Evolutionary conservation across 2,113 vertebrate species (phyloP).

Genomic region (Damaliscus lunatus): DNA sequence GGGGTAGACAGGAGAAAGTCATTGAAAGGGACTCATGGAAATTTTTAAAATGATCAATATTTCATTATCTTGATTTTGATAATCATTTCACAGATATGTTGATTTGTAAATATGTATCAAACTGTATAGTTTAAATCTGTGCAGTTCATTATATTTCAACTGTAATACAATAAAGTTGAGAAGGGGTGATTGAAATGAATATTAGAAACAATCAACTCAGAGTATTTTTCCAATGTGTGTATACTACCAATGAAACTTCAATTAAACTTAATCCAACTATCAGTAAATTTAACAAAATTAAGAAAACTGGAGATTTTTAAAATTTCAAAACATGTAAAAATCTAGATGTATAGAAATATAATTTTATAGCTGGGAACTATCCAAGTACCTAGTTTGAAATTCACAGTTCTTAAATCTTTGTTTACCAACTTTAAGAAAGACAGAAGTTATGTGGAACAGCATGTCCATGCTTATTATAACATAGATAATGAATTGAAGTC

Average conservation of each 20-base stretch:
- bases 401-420: not conserved
- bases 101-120: not conserved
- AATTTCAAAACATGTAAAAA: not conserved
- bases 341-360: not conserved
- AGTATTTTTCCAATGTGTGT: not conserved
- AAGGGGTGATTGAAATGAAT: not conserved
- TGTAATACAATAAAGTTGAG: not conserved
- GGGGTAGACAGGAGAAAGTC: not conserved
- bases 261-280: not conserved
- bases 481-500: not conserved
- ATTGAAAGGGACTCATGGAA: not conserved
- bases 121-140: not conserved
- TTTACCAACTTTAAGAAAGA: not conserved
- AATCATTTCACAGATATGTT: not conserved
- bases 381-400: not conserved
- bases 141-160: not conserved
- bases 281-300: not conserved
- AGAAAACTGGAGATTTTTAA: not conserved
- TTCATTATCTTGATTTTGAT: not conserved
- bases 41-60: not conserved
- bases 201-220: not conserved
- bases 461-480: not conserved
- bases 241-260: not conserved
- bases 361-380: not conserved
- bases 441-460: too few species aligned